phyloP scores from a whole-genome alignment of 1,140 invertebrate species.

The Panagrolaimus sp. region DNA sequence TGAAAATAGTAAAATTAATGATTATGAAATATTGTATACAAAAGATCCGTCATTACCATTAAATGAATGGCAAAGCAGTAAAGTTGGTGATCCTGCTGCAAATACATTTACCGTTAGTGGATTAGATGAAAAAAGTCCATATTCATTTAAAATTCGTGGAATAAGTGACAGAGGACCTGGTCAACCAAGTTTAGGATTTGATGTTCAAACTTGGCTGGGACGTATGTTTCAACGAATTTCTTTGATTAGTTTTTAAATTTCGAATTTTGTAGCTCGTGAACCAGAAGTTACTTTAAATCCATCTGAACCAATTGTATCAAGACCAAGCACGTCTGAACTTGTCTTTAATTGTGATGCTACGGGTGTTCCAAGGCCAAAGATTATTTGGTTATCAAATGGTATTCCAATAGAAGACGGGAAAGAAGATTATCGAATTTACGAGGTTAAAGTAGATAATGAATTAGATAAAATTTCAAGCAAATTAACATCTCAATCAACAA shows the following conservation, averaged over 20 bases:
- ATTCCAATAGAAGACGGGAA: constrained; percentile 51
- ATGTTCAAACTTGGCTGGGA: constrained; percentile 48
- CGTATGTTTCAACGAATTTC: constrained; percentile 19
- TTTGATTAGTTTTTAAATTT: not conserved
- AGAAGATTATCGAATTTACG: constrained; percentile 55
- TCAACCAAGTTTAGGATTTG: constrained; percentile 46
- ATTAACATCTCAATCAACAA: constrained; percentile 48
- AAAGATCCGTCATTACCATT: constrained; percentile 46
- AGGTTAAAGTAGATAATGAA: constrained; percentile 39
- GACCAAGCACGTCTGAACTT: constrained; percentile 49
- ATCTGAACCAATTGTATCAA: constrained; percentile 23
- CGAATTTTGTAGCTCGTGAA: constrained; percentile 43
- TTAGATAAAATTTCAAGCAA: constrained; percentile 47
- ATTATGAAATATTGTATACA: constrained; percentile 56
- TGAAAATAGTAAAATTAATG: constrained; percentile 53
- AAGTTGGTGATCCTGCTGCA: constrained; percentile 39
- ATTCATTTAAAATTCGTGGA: constrained; percentile 46
- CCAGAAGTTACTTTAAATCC: constrained; percentile 42
- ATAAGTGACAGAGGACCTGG: constrained; percentile 51
- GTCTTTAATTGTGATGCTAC: constrained; percentile 49
- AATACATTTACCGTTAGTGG: constrained; percentile 32
- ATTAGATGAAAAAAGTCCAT: constrained; percentile 48
- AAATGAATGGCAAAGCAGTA: constrained; percentile 45
- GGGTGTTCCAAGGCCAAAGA: constrained; percentile 56
- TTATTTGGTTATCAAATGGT: constrained; percentile 54